Evolutionary conservation across 2,888 invertebrate genomes (phyloP).

Genomic region (Xanthorhoe spadicearia): DNA sequence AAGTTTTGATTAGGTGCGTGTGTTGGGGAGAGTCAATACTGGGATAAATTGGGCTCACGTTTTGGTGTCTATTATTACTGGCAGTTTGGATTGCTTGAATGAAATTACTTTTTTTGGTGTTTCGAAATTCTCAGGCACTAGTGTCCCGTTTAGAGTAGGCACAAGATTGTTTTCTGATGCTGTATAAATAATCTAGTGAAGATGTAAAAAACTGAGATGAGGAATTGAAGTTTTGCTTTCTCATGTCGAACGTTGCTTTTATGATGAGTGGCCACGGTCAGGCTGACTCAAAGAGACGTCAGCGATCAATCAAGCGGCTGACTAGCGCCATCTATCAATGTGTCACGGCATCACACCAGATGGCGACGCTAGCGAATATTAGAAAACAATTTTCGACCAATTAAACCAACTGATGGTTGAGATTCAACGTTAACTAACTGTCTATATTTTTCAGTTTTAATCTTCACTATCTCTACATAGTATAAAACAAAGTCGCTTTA

Average conservation of each 20-base stretch:
- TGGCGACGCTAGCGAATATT: constrained; percentile 77
- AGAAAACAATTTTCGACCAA: constrained; percentile 75
- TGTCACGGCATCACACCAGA: constrained; percentile 75
- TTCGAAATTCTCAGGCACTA: too few relatives aligned
- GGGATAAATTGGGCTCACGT: constrained; percentile 33
- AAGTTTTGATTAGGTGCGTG: constrained; percentile 49
- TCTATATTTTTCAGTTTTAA: not conserved
- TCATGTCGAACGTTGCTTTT: constrained; percentile 45
- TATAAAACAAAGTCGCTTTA: too few relatives aligned
- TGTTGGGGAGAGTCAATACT: constrained; percentile 41
- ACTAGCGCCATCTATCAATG: constrained; percentile 81
- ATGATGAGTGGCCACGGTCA: constrained; percentile 44
- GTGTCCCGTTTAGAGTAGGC: too few relatives aligned
- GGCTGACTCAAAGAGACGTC: constrained; percentile 67
- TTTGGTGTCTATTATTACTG: constrained; percentile 30
- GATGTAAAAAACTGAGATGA: too few relatives aligned
- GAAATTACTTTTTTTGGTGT: not conserved
- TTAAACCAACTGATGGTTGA: constrained; percentile 46
- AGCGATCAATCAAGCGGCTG: constrained; percentile 77
- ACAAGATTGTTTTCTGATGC: too few relatives aligned
- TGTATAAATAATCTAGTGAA: too few relatives aligned
- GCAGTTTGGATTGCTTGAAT: constrained; percentile 11
- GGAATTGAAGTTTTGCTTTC: constrained; percentile 39
- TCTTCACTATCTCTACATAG: too few relatives aligned
- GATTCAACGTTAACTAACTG: constrained; percentile 27